Conservation (phyloP, 2,113 vertebrate species). For the Diphyllodes magnificus region DNA sequence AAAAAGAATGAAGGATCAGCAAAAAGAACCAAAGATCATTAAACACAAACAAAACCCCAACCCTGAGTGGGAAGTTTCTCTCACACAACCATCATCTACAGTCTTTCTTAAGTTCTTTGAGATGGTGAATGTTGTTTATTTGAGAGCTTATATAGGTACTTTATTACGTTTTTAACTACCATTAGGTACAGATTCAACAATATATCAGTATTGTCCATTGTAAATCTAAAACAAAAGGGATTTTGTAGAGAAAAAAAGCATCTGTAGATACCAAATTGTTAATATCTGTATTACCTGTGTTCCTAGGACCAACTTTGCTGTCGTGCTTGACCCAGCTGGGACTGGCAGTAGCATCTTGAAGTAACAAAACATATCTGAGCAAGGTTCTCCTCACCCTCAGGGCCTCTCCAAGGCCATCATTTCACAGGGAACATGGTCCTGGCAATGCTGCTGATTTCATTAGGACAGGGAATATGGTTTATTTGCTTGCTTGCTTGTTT, state of each 20-base stretch:
- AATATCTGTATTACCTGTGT: background rate
- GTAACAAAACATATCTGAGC: background rate
- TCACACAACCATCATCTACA: background rate
- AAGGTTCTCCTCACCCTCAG: background rate
- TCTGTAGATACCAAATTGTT: background rate
- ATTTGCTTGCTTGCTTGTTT: background rate
- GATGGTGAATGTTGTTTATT: background rate
- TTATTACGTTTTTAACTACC: background rate
- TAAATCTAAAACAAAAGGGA: background rate
- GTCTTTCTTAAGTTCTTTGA: background rate
- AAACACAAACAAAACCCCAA: background rate
- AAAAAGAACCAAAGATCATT: background rate
- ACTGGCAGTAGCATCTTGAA: background rate
- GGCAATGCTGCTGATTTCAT: background rate
- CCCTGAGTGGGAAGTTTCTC: background rate
- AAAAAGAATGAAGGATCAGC: slow-evolving; percentile 1
- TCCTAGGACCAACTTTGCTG: background rate
- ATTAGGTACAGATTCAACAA: background rate
- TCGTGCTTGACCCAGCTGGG: background rate
- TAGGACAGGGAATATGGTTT: background rate
- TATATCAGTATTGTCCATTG: background rate
- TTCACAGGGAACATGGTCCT: background rate
- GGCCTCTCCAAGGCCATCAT: background rate
- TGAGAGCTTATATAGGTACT: background rate
- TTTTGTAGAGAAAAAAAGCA: background rate